Evolutionary conservation across 2,113 vertebrate genomes (phyloP).

Genomic region (Thinocorus orbignyianus): DNA sequence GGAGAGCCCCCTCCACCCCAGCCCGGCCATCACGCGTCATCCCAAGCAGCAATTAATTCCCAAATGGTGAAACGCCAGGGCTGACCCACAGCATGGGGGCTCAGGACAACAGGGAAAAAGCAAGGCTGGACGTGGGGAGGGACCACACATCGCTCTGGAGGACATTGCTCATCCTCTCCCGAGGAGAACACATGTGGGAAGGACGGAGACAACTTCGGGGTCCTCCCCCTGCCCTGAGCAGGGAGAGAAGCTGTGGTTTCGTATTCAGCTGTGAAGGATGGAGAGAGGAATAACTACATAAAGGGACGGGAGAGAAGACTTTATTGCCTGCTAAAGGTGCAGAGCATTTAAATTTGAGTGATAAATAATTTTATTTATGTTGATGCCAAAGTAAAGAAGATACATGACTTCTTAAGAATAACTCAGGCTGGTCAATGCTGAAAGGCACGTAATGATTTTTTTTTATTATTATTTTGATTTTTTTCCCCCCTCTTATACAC

Average conservation of each 20-base stretch:
- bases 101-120: fast-evolving
- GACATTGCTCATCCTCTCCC: fast-evolving
- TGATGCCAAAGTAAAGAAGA: constrained; percentile 64
- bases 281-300: background rate
- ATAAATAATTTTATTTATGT: constrained; percentile 74
- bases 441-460: constrained; percentile 53
- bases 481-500: background rate
- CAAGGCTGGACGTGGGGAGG: background rate
- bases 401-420: constrained; percentile 49
- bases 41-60: constrained; percentile 74
- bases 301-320: background rate
- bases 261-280: background rate
- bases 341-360: constrained; percentile 59
- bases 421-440: constrained; percentile 22
- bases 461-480: background rate
- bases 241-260: background rate
- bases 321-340: constrained; percentile 54
- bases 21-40: constrained; percentile 52
- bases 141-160: fast-evolving
- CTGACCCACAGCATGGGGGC: constrained; percentile 56
- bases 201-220: background rate
- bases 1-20: background rate
- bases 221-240: background rate
- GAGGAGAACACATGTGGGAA: fast-evolving
- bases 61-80: constrained; percentile 70